Evolutionary conservation across 2,888 invertebrate species (phyloP).

Genomic region (Xiphydria camelus): DNA sequence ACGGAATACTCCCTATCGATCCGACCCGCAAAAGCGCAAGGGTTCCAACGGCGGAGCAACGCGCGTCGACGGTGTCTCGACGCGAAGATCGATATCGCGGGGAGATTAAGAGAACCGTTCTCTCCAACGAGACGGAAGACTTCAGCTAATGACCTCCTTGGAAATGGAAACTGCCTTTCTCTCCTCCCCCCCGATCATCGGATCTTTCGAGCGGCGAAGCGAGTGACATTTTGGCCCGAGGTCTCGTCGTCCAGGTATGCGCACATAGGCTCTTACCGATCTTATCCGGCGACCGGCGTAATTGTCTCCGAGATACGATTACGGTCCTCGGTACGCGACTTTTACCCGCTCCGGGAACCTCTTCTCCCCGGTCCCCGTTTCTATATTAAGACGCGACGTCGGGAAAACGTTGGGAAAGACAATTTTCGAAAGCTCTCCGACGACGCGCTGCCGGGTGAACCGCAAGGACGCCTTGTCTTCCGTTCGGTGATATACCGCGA

Average conservation of each 20-base stretch:
- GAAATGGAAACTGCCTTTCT: conserved; percentile 21
- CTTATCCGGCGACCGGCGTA: background rate
- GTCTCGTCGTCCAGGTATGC: too few relatives aligned
- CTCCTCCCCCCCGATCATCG: conserved; percentile 23
- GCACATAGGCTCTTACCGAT: too few relatives aligned
- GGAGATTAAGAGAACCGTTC: conserved; percentile 1
- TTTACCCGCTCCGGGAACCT: too few relatives aligned
- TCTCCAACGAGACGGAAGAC: conserved; percentile 1
- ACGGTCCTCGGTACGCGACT: too few relatives aligned
- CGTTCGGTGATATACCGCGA: too few relatives aligned
- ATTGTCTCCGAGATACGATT: background rate
- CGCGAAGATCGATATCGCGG: background rate
- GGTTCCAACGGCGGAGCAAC: background rate
- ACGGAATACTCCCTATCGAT: too few relatives aligned
- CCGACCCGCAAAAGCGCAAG: too few relatives aligned
- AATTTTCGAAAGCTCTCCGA: background rate
- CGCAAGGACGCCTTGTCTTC: too few relatives aligned
- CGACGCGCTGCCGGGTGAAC: too few relatives aligned
- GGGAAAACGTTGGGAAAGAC: background rate
- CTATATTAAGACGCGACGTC: too few relatives aligned
- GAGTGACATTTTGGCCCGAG: conserved; percentile 12
- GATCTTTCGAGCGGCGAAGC: conserved; percentile 4
- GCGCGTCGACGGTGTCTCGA: background rate
- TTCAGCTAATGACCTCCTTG: conserved; percentile 14
- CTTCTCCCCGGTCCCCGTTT: too few relatives aligned